These are phyloP conservation scores for Poeciliopsis gracilis DNA, from an alignment of 2,797 vertebrate genomes.

Conservation along the genomic window DNA sequence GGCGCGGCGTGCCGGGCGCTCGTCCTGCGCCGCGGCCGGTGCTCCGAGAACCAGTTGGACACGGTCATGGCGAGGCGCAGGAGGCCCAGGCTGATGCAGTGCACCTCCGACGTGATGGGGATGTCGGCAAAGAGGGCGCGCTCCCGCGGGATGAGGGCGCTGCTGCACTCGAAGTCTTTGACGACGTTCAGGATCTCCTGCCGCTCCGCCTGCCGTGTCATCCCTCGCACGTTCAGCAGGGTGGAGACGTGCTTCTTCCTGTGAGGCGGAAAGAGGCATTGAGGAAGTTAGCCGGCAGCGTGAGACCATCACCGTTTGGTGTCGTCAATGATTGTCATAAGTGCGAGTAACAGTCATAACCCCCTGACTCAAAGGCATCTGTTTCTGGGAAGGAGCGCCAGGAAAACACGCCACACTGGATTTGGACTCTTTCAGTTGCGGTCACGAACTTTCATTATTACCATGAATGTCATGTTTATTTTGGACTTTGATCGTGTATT, in stretches of 20 bases:
- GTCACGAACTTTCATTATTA: not conserved
- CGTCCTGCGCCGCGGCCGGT: constrained; percentile 52
- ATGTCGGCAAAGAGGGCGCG: constrained; percentile 87
- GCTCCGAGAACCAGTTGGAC: constrained; percentile 82
- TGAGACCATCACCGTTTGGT: constrained; percentile 30
- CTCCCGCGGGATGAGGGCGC: constrained; percentile 63
- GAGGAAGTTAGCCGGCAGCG: constrained; percentile 27
- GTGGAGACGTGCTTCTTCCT: constrained; percentile 89
- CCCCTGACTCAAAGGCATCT: constrained; percentile 39
- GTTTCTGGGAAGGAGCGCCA: constrained; percentile 29
- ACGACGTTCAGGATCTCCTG: constrained; percentile 90
- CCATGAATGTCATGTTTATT: not conserved
- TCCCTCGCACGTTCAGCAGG: constrained; percentile 88
- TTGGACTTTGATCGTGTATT: not conserved
- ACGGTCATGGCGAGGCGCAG: constrained; percentile 79
- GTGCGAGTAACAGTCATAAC: constrained; percentile 21
- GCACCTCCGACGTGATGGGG: constrained; percentile 81
- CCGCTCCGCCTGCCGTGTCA: constrained; percentile 81
- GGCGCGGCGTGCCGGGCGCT: constrained; percentile 16
- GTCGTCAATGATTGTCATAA: constrained; percentile 24
- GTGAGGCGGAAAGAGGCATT: constrained; percentile 50
- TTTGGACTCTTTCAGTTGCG: not conserved
- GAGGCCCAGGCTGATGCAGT: constrained; percentile 81
- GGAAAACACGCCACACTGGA: not conserved
- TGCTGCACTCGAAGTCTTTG: constrained; percentile 82